Percentiles rank a stretch among this genome's conserved stretches.
Evolutionary conservation across 2,113 vertebrate species (phyloP).

Genomic region (Dendropsophus ebraccatus): DNA sequence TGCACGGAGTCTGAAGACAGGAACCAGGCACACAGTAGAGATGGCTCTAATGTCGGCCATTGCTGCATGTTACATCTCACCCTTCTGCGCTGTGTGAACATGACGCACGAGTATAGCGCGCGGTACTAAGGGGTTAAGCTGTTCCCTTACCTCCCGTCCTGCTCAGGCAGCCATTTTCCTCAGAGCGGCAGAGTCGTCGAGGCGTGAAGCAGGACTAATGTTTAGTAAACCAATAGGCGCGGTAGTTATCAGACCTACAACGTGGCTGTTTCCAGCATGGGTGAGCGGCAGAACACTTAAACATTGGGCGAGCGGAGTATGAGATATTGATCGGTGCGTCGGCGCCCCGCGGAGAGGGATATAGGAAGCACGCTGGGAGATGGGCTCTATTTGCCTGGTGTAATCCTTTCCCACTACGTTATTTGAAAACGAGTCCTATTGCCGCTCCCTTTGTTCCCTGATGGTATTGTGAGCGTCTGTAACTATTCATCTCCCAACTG

Average conservation of each 20-base stretch:
- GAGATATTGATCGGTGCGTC: not conserved
- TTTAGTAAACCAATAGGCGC: not conserved
- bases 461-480: conserved; percentile 54
- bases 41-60: too few relatives aligned
- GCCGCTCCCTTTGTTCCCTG: conserved; percentile 15
- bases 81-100: too few relatives aligned
- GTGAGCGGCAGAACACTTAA: not conserved
- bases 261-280: not conserved
- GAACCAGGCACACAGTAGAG: too few relatives aligned
- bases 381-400: not conserved
- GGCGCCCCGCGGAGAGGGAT: not conserved
- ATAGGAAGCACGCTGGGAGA: not conserved
- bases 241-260: not conserved
- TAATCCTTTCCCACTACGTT: conserved; percentile 19
- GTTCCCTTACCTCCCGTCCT: too few relatives aligned
- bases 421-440: conserved; percentile 22
- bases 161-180: not conserved
- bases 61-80: too few relatives aligned
- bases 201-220: not conserved
- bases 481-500: not conserved
- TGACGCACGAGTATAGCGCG: too few relatives aligned
- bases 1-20: too few relatives aligned
- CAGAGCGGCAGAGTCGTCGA: not conserved
- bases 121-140: too few relatives aligned
- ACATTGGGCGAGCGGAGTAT: not conserved